These are phyloP conservation scores for Sarcophaga variegata DNA, from an alignment of 2,888 invertebrate species.

Conservation along the genomic window DNA sequence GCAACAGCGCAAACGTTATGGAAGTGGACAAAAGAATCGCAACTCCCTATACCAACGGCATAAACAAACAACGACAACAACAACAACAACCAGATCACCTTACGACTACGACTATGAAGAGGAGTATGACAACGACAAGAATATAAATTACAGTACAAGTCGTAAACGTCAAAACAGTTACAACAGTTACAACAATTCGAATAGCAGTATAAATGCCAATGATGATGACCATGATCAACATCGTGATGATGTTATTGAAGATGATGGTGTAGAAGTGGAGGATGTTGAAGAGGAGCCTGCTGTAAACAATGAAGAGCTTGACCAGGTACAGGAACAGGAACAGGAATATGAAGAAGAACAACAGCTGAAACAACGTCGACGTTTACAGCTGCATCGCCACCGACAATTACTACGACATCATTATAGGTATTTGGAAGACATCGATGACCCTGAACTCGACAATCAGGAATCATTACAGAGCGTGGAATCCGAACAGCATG, in stretches of 20 bases:
- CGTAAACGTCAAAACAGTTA: slow-evolving; percentile 35
- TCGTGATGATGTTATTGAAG: slow-evolving; percentile 40
- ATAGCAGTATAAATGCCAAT: neutral
- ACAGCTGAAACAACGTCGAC: slow-evolving; percentile 6
- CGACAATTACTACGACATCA: slow-evolving; percentile 60
- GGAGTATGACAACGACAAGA: slow-evolving; percentile 22
- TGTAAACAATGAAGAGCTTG: slow-evolving; percentile 43
- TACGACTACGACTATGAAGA: slow-evolving; percentile 38
- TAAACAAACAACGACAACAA: slow-evolving; percentile 31
- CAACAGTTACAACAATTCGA: slow-evolving; percentile 23
- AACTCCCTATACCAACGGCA: slow-evolving; percentile 28
- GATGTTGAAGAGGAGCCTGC: slow-evolving; percentile 47
- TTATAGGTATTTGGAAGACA: slow-evolving; percentile 51
- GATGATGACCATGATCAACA: slow-evolving; percentile 12
- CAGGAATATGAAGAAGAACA: slow-evolving; percentile 25
- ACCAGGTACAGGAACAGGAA: slow-evolving; percentile 37
- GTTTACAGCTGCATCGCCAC: slow-evolving; percentile 23
- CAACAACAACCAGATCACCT: slow-evolving; percentile 33
- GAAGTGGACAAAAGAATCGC: slow-evolving; percentile 68
- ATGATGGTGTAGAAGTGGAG: slow-evolving; percentile 50
- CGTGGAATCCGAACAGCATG: slow-evolving; percentile 88
- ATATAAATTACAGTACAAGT: slow-evolving; percentile 26
- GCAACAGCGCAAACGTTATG: slow-evolving; percentile 59
- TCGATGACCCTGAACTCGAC: slow-evolving; percentile 76
- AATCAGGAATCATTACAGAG: slow-evolving; percentile 83